Percentiles rank a stretch among this genome's conserved stretches.
These are phyloP conservation scores for Leucophenga montana DNA, from an alignment of 2,888 invertebrate genomes.

Conservation along the genomic window DNA sequence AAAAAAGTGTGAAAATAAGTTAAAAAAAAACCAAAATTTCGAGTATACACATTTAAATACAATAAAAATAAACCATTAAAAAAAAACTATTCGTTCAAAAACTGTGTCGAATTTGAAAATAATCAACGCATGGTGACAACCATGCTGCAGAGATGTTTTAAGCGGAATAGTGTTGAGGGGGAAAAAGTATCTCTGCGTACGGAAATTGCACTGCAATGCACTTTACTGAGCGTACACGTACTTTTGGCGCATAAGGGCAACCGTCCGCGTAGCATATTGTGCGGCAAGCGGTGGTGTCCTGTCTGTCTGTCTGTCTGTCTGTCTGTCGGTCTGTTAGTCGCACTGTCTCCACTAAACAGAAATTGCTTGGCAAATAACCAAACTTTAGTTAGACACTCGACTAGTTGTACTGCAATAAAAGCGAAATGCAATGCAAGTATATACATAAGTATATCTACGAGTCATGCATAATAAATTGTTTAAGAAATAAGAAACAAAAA, in stretches of 20 bases:
- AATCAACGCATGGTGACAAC: constrained; percentile 41
- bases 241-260: constrained; percentile 4
- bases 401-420: too few relatives aligned
- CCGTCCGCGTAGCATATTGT: not conserved
- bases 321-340: not conserved
- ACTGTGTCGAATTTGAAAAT: constrained; percentile 68
- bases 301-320: not conserved
- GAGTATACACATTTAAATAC: not conserved
- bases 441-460: not conserved
- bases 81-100: constrained; percentile 60
- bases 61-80: constrained; percentile 37
- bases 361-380: constrained; percentile 26
- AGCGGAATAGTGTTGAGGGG: too few relatives aligned
- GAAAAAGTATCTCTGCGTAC: constrained; percentile 1
- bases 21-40: constrained; percentile 1
- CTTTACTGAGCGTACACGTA: not conserved
- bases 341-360: constrained; percentile 17
- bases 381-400: constrained; percentile 7
- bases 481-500: not conserved
- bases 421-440: not conserved
- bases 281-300: not conserved
- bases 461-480: constrained; percentile 3
- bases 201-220: constrained; percentile 16
- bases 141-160: too few relatives aligned
- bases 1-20: constrained; percentile 2